Conservation (phyloP, 2,888 invertebrate genomes). For the Caenorhabditis zanzibari region DNA sequence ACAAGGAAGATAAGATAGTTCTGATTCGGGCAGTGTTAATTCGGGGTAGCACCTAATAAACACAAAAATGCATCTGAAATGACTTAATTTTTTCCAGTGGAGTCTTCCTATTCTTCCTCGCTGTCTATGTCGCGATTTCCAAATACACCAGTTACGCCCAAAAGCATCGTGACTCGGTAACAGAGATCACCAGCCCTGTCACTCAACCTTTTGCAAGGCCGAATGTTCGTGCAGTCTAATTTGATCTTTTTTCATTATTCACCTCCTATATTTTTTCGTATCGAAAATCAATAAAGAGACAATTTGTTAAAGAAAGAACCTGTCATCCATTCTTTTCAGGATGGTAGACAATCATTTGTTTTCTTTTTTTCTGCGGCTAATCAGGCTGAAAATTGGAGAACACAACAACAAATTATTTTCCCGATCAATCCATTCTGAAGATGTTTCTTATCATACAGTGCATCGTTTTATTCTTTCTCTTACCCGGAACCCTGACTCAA, state of each 20-base stretch:
- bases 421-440: too few relatives aligned
- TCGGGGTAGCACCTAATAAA: too few relatives aligned
- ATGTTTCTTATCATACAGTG: neutral
- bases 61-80: too few relatives aligned
- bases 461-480: neutral
- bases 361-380: neutral
- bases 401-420: neutral
- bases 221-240: neutral
- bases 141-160: neutral
- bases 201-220: neutral
- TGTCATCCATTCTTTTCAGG: neutral
- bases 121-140: neutral
- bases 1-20: too few relatives aligned
- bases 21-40: too few relatives aligned
- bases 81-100: constrained; percentile 10
- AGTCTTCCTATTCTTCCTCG: constrained; percentile 6
- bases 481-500: neutral
- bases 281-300: neutral
- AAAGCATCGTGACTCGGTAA: neutral
- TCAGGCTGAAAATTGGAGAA: neutral
- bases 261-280: neutral
- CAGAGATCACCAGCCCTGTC: neutral
- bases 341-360: neutral
- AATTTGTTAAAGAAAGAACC: neutral
- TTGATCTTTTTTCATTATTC: neutral